Evolutionary conservation across 2,797 vertebrate species (phyloP).

Genomic region (Hafferia zeledoni): DNA sequence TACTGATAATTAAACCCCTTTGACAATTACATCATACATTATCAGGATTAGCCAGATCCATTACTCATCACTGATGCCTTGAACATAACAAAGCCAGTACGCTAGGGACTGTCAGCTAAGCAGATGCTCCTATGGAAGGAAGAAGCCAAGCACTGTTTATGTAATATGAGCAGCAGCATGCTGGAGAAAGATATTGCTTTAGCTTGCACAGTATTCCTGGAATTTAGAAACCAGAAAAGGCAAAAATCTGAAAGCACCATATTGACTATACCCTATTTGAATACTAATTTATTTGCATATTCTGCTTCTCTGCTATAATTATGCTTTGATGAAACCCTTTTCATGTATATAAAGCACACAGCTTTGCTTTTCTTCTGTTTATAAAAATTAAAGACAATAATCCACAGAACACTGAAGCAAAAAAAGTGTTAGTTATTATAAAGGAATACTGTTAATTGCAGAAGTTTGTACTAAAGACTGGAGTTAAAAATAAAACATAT

Average conservation of each 20-base stretch:
- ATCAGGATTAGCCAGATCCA: slow-evolving; percentile 86
- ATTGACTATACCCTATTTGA: background rate
- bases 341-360: background rate
- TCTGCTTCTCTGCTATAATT: background rate
- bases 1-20: slow-evolving; percentile 89
- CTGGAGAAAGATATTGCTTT: slow-evolving; percentile 45
- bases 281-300: background rate
- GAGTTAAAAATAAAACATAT: background rate
- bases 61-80: slow-evolving; percentile 85
- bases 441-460: background rate
- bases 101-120: slow-evolving; percentile 72
- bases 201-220: slow-evolving; percentile 12
- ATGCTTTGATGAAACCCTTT: background rate
- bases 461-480: background rate
- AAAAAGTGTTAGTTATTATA: background rate
- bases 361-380: background rate
- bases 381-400: background rate
- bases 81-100: slow-evolving; percentile 77
- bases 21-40: slow-evolving; percentile 93
- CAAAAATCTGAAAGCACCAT: slow-evolving; percentile 1
- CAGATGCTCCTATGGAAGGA: slow-evolving; percentile 74
- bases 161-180: slow-evolving; percentile 77
- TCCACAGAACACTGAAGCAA: background rate
- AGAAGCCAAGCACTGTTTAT: slow-evolving; percentile 82
- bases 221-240: slow-evolving; percentile 11